Evolutionary conservation across 2,113 vertebrate genomes (phyloP), one percentile per base, ranked within the genome.

Genomic region (Oreochromis tanganicae): DNA sequence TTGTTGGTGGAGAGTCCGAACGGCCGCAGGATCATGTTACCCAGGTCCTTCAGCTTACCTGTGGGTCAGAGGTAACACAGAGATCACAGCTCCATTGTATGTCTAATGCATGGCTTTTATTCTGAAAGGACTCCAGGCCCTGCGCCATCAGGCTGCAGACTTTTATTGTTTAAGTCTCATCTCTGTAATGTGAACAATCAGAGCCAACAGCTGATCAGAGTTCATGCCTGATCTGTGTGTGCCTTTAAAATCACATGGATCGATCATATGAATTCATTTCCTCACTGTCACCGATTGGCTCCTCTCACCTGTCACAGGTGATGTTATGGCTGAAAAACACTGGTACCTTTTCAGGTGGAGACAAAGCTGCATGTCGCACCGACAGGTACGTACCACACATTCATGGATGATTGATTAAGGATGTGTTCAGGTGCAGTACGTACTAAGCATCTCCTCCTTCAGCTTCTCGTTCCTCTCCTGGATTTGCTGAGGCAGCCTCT

Each of bases 31-130:
- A 99, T 94, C 96, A 99, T 93, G 95, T 99, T 99, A 34, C 99
- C 99, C 88, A 99, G 95, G 93, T 99, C 98, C 96, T 99, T 99
- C 89, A 99, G 96, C 92, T 99, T 99, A 94, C 97, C 99, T 99
- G 87, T 80, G 91, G 3, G 48, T 50, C 24, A 84, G 13, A 66
- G 36, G 38, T 48, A 27, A 50, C 9, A 71, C n/a, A 21, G 24
- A 16, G 38, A 56, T 79, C 12, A 84, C 68, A 73, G 41, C 41
- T 48, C 21, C 21, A 48, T 24, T 29, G 21, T 17, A 5, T 29
- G 41, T 29, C 14, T 46, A 75, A 48, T 46, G 14, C 29, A 32
- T 29, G 24, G 5, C 24, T 75, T 75, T 75, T 75, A 75, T 19
- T 50, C 14, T 41, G 32, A 55, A 21, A 80, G 52, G 50, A 36